Base-by-base conservation (phyloP, 2,113 vertebrate genomes). In the Trogon melanurus region DNA sequence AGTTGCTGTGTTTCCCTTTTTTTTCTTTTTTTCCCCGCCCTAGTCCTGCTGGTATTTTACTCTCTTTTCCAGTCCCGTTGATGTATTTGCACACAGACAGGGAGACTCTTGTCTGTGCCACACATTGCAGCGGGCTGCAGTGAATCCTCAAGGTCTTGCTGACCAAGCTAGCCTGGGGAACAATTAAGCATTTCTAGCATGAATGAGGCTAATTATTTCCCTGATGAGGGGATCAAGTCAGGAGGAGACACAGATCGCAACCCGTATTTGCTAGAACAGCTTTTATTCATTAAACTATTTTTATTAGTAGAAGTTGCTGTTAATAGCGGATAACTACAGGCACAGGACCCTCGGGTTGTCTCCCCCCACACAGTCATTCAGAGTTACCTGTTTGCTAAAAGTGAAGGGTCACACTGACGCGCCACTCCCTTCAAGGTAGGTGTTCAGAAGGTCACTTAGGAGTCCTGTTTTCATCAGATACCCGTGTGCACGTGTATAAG, bases 81-180 rank as follows among this genome's bases (percentile, higher is more conserved):
- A 50, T 90, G 79, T 53, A 34, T 88, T 94, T 93, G 64, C 86
- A 71, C 60, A 6, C 83, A 64, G 67, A 92, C 95, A 93, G 92
- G 86, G 86, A 93, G 72, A 5, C 83, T 91, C 86, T 92, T 96
- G 93, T 95, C 86, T 64, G 67, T 23, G 13, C 79, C 7, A 13
- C 81, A 32, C 64, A 10, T n/a, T 26, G 82, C 79, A 65, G 3
- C n/a, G 0, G 88, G 88, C 94, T 88, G 94, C 91, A 73, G 94
- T 61, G 95, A 72, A 92, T 95, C 94, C 87, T 95, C 94, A 88
- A 81, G 76, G 91, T 41, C 83, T 70, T 75, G 96, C 93, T 97
- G 94, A 96, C 76, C 86, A 8, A 91, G 95, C 93, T 74, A 48
- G 57, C 73, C 86, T 75, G 80, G 69, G 78, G 84, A 95, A 92